phyloP scores from a whole-genome alignment of 2,113 vertebrate species.

The Callaeas wilsoni region DNA sequence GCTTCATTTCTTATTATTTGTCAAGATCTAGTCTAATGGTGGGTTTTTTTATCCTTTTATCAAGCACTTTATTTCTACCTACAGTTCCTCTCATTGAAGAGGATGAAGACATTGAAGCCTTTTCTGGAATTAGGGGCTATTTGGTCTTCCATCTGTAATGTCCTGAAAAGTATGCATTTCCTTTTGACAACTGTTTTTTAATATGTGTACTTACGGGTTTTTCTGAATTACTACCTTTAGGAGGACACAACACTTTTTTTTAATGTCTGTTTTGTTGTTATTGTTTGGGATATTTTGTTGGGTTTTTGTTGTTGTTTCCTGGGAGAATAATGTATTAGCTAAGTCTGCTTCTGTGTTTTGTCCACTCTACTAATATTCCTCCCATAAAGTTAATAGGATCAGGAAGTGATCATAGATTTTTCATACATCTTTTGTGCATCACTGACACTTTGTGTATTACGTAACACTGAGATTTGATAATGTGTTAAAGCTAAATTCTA shows the following conservation, averaged over 20 bases:
- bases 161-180: background rate
- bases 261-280: background rate
- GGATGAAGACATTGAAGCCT: background rate
- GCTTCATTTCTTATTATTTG: background rate
- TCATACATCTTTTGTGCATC: background rate
- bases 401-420: background rate
- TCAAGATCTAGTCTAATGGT: background rate
- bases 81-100: background rate
- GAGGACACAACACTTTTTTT: background rate
- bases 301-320: background rate
- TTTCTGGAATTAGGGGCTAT: background rate
- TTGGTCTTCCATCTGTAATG: background rate
- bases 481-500: background rate
- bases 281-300: background rate
- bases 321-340: background rate
- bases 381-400: background rate
- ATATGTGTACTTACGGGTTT: background rate
- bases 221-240: background rate
- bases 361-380: background rate
- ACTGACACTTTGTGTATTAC: background rate
- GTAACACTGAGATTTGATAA: background rate
- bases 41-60: background rate
- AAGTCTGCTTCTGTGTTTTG: background rate
- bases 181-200: background rate
- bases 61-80: background rate